Evolutionary conservation across 2,113 vertebrate species (phyloP), one percentile per base, ranked within the genome.

Genomic region (Chiloscyllium plagiosum): DNA sequence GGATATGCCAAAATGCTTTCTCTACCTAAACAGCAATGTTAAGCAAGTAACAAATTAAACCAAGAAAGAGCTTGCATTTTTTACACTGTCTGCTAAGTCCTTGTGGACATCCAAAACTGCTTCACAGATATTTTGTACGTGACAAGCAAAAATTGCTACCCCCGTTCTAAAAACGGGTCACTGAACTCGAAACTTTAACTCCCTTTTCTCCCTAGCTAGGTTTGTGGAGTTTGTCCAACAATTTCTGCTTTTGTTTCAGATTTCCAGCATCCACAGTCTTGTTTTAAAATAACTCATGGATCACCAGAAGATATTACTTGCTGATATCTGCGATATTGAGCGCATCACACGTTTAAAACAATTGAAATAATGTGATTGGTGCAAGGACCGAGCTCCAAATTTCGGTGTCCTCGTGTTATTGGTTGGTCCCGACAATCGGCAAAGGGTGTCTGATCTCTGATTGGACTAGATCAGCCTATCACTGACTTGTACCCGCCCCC

Each of bases 401-500:
- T 15, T 47, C 37, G 69, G 94, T 76, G 94, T 72, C 94, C 69
- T 50, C 22, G 4, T 72, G 42, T 76, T 96, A 96, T 96, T 96
- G 96, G 96, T 95, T 96, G 96, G 95, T 95, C 19, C 26, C 29
- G 19, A 12, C 89, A 66, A 6, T n/a, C 3, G 7, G 7, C 86
- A 33, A 56, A 15, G 3, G 24, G 52, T 13, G 26, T 17, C 61
- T 92, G 1, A 29, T 1, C 56, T 68, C 29, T 66, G 61, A 66
- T 93, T 42, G 89, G 61, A 2, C 33, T 4, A 96, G 96, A 95
- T 17, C 78, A 76, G 17, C 90, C 89, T 72, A 76, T 94, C 96
- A 56, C 97, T 97, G 97, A 96, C 97, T 97, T 96, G 95, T 96
- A 96, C 86, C 96, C 29, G 78, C 24, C 80, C 42, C 56, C 56